Evolutionary conservation across 1,140 invertebrate species (phyloP).

Genomic region (Calephelis virginiensis): DNA sequence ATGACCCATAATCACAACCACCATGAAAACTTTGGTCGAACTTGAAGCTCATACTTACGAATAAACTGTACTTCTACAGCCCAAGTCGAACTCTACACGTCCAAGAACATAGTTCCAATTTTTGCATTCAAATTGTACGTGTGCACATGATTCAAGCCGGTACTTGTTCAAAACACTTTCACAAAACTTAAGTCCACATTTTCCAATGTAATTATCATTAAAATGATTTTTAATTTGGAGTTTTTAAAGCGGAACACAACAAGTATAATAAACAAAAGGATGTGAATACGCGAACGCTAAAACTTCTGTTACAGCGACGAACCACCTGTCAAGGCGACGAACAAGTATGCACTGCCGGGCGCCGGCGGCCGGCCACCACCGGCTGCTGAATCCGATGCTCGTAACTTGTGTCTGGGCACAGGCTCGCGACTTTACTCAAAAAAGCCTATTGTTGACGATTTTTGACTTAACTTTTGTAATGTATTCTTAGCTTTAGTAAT

Average conservation of each 20-base stretch:
- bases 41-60: constrained; percentile 29
- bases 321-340: constrained; percentile 65
- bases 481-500: no score
- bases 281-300: constrained; percentile 59
- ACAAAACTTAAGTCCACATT: constrained; percentile 68
- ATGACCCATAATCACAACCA: constrained; percentile 33
- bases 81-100: constrained; percentile 29
- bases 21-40: constrained; percentile 25
- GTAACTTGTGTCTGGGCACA: constrained; percentile 24
- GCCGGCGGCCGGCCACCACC: constrained; percentile 24
- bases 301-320: constrained; percentile 41
- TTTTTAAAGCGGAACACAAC: constrained; percentile 33
- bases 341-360: constrained; percentile 63
- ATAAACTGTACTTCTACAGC: constrained; percentile 4
- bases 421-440: neutral
- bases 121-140: constrained; percentile 68
- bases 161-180: constrained; percentile 64
- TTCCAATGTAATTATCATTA: constrained; percentile 23
- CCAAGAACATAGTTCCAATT: constrained; percentile 61
- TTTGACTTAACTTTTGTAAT: neutral
- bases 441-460: constrained; percentile 11
- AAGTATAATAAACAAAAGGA: constrained; percentile 71
- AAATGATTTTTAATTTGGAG: constrained; percentile 8
- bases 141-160: constrained; percentile 56
- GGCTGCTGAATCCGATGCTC: constrained; percentile 35